Conservation (phyloP, 2,113 vertebrate genomes). For the Daphoenositta chrysoptera region DNA sequence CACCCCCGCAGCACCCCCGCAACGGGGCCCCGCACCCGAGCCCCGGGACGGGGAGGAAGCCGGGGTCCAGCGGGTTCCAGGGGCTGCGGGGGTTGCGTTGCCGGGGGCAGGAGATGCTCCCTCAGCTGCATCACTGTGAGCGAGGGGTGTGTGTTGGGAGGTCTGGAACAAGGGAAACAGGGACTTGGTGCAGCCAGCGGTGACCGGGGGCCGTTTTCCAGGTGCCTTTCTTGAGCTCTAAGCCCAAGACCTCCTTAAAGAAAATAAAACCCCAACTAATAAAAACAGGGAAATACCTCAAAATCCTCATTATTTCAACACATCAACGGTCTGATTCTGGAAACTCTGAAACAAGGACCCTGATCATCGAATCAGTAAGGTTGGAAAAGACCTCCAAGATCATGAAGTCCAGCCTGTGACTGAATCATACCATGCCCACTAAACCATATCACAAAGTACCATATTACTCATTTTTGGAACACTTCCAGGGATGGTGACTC, state of each 20-base stretch:
- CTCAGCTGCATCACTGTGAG: background rate
- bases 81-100: background rate
- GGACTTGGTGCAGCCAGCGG: background rate
- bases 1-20: no score
- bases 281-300: background rate
- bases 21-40: no score
- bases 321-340: background rate
- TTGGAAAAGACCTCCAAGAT: background rate
- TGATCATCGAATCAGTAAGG: no score
- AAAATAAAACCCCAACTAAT: background rate
- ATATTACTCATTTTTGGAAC: background rate
- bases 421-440: background rate
- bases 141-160: background rate
- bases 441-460: background rate
- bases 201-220: fast-evolving
- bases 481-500: background rate
- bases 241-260: background rate
- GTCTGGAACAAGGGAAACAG: background rate
- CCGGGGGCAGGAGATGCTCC: background rate
- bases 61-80: no score
- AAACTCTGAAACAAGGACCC: background rate
- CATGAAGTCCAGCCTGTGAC: background rate
- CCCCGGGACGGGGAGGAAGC: background rate
- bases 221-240: background rate
- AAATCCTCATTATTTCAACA: background rate